Evolutionary conservation across 1,140 invertebrate species (phyloP), one percentile per base, ranked within the genome.

Genomic region (Aphaenogaster ashmeadi): DNA sequence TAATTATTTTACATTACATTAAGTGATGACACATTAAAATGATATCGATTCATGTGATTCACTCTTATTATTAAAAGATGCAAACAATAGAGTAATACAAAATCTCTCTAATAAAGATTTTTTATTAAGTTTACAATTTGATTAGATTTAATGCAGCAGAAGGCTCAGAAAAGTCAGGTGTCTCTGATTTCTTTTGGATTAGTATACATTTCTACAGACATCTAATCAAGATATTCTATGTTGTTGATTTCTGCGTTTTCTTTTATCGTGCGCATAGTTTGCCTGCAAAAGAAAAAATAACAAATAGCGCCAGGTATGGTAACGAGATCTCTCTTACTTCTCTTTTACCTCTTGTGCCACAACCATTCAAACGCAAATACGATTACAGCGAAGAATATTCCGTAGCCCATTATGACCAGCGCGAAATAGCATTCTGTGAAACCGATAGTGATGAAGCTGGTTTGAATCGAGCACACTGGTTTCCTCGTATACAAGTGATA

Each of bases 401-500:
- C 94, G 8, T 88, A 94, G 0, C 85, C 75, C 56, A 94, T 91
- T 2, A 79, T 91, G 7, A 95, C 67, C 0, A 95, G 84, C 9
- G 92, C 90, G 18, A 96, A 96, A 69, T 96, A 96, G 33, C 95
- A 96, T 86, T 97, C 96, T 0, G 95, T 94, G 87, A 97, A 95
- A 67, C 96, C 96, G 21, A 97, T 96, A 27, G 96, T 96, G 27
- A 97, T 92, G 75, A 97, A 97, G 38, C 95, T 95, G 47, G 93
- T 96, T 2, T 94, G 93, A 8, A 95, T 95, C 0, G 92, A 89
- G 89, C 97, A 97, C 52, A 93, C 92, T 2, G 97, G 97, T 89
- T 96, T 96, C 69, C 96, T 96, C 27, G 96, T 96, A 89, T 97
- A 97, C 8, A 97, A 91, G 21, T 96, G 91, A 47, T 90, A 92